Conservation (phyloP, 2,888 invertebrate species). For the Hirudinaria manillensis region DNA sequence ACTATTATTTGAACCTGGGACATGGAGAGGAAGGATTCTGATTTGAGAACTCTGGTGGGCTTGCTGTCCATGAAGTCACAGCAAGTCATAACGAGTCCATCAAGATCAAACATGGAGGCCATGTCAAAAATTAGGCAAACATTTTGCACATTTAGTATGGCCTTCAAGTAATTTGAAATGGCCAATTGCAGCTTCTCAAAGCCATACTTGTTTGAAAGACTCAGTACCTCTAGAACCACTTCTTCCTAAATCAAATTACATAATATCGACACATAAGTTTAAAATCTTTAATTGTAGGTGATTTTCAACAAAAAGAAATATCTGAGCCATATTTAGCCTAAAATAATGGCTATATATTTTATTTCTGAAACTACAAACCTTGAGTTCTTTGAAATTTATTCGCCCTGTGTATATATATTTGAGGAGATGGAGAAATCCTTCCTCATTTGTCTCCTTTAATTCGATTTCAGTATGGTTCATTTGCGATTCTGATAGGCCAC, state of each 20-base stretch:
- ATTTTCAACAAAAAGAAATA: conserved; percentile 2
- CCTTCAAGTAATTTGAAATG: conserved; percentile 84
- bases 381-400: conserved; percentile 61
- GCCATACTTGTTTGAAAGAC: conserved; percentile 90
- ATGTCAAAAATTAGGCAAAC: conserved; percentile 91
- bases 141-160: conserved; percentile 77
- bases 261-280: too few species aligned
- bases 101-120: conserved; percentile 66
- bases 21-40: conserved; percentile 75
- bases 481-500: conserved; percentile 63
- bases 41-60: conserved; percentile 74
- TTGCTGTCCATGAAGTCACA: conserved; percentile 83
- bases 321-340: not conserved
- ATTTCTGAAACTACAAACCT: conserved; percentile 52
- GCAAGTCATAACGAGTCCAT: conserved; percentile 68
- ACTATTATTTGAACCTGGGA: conserved; percentile 56
- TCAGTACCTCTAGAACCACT: conserved; percentile 62
- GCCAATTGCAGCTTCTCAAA: conserved; percentile 83
- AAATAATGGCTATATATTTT: not conserved
- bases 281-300: too few species aligned
- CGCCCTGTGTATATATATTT: conserved; percentile 90
- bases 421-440: conserved; percentile 62
- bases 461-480: conserved; percentile 69
- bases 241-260: conserved; percentile 46
- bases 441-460: conserved; percentile 66